Conservation (phyloP, 1,140 invertebrate species). For the Lordiphosa stackelbergi region DNA sequence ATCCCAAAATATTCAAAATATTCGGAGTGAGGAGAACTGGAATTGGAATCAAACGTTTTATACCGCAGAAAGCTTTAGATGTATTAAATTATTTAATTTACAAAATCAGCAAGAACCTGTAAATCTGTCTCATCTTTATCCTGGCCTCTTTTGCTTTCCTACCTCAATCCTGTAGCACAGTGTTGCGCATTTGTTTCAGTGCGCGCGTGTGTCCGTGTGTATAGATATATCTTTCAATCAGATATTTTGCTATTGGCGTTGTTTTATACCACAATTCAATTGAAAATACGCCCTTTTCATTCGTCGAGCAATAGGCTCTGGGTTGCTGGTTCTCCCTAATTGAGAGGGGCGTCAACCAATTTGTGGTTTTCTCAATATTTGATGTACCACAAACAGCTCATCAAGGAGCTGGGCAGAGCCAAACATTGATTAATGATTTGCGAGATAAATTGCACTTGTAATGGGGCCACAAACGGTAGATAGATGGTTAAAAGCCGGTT, state of each 20-base stretch:
- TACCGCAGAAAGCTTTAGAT: no score
- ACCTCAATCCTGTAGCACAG: constrained; percentile 25
- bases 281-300: constrained; percentile 65
- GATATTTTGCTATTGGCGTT: constrained; percentile 23
- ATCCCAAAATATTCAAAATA: no score
- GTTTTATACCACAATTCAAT: constrained; percentile 56
- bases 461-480: constrained; percentile 48
- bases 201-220: constrained; percentile 8
- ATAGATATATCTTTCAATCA: constrained; percentile 51
- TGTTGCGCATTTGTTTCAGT: constrained; percentile 5
- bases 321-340: constrained; percentile 28
- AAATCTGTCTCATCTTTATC: not conserved
- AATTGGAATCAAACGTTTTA: no score
- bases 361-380: constrained; percentile 29
- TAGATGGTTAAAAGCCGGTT: constrained; percentile 46
- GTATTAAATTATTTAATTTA: no score
- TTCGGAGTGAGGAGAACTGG: no score
- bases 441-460: constrained; percentile 75
- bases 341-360: constrained; percentile 45
- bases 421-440: constrained; percentile 70
- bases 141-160: not conserved
- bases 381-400: not conserved
- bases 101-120: no score
- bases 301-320: constrained; percentile 19
- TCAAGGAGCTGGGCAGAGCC: constrained; percentile 8